A percentile compares a stretch with the other conserved stretches of the same genome.
Conservation (phyloP, 2,797 vertebrate genomes). For the Simalia tracyae region DNA sequence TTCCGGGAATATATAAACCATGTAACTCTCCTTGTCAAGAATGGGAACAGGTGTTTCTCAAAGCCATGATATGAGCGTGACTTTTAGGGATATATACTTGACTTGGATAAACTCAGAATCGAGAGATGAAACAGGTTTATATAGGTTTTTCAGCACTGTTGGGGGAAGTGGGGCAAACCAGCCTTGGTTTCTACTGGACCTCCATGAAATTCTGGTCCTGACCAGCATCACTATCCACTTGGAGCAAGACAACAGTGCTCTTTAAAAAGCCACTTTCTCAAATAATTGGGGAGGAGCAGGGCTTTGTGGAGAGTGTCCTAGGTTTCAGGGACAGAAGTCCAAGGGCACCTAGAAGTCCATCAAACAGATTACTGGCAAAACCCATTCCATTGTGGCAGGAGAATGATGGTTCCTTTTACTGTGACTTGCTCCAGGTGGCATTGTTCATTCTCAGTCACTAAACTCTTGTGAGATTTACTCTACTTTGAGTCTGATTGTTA, state of each 20-base stretch:
- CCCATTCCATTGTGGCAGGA: not conserved
- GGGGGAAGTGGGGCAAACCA: not conserved
- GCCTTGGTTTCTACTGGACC: not conserved
- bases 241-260: not conserved
- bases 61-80: not conserved
- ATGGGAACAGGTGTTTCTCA: not conserved
- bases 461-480: not conserved
- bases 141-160: not conserved
- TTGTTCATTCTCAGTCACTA: not conserved
- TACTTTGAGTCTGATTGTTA: not conserved
- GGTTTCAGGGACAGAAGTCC: not conserved
- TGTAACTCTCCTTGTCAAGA: not conserved
- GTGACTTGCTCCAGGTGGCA: not conserved
- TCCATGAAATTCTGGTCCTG: not conserved
- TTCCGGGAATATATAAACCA: not conserved
- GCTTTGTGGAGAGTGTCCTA: not conserved
- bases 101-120: not conserved
- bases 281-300: not conserved
- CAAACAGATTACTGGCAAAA: not conserved
- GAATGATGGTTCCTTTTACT: not conserved
- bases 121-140: not conserved
- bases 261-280: not conserved
- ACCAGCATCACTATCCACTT: not conserved
- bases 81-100: not conserved
- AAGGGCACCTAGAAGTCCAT: not conserved